phyloP scores from a whole-genome alignment of 2,888 invertebrate genomes.

The Stenodema calcarata region DNA sequence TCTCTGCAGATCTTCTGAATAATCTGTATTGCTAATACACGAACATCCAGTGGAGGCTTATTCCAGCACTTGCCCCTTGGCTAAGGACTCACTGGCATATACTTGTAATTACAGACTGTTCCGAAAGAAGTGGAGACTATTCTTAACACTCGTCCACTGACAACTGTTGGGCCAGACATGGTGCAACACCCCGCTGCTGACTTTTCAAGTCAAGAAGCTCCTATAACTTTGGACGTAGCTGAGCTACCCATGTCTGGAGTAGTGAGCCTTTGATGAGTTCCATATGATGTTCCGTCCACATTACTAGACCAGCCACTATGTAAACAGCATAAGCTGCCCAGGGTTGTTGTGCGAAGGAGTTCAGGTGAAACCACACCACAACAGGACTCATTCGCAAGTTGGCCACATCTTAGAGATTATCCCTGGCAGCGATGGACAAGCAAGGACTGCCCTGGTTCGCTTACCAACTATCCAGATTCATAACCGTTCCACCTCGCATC shows the following conservation, averaged over 20 bases:
- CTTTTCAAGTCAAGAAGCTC: neutral
- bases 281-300: neutral
- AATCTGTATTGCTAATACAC: neutral
- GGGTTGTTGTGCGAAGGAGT: neutral
- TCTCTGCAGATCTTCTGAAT: neutral
- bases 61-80: constrained; percentile 36
- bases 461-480: neutral
- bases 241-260: too few species aligned
- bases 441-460: neutral
- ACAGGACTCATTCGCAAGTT: neutral
- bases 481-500: neutral
- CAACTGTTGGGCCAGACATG: neutral
- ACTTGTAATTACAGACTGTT: neutral
- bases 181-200: neutral
- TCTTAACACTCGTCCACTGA: constrained; percentile 19
- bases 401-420: neutral
- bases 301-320: neutral
- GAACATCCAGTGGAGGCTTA: constrained; percentile 12
- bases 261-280: neutral
- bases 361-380: neutral
- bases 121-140: constrained; percentile 11
- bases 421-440: neutral
- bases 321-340: neutral
- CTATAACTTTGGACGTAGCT: neutral
- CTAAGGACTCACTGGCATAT: neutral